These are phyloP conservation scores for Notechis scutatus DNA, from an alignment of 2,113 vertebrate species.

Conservation along the genomic window DNA sequence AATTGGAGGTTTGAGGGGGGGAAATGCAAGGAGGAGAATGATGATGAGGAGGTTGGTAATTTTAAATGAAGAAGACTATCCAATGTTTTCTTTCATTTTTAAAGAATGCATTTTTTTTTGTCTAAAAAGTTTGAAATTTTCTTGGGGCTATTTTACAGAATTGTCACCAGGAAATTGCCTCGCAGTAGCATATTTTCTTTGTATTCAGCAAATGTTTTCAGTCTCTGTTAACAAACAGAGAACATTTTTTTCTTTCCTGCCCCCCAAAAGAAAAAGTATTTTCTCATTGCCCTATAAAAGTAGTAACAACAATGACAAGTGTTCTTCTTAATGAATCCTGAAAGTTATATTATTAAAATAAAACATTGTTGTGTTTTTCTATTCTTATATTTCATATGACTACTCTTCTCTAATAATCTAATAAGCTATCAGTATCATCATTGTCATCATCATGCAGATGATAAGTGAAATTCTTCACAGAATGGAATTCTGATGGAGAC, in stretches of 20 bases:
- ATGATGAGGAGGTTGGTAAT: neutral
- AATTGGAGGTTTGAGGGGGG: slow-evolving; percentile 13
- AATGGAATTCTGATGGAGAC: neutral
- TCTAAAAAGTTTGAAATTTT: neutral
- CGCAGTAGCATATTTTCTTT: neutral
- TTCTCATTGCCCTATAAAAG: neutral
- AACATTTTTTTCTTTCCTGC: neutral
- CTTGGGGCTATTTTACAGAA: neutral
- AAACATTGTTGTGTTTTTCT: neutral
- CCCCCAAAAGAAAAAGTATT: neutral
- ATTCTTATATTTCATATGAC: neutral
- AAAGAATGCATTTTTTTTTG: neutral
- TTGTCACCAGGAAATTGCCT: neutral
- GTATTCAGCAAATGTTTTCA: neutral
- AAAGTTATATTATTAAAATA: neutral
- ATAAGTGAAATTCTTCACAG: neutral
- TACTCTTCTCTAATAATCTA: neutral
- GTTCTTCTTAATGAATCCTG: neutral
- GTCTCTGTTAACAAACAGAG: neutral
- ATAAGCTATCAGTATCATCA: neutral
- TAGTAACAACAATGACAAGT: neutral
- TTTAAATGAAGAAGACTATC: slow-evolving; percentile 1
- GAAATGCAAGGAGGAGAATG: slow-evolving; percentile 26
- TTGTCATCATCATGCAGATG: neutral
- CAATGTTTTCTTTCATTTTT: neutral